Conservation (phyloP, 2,888 invertebrate species). For the Ypsolopha scabrella region DNA sequence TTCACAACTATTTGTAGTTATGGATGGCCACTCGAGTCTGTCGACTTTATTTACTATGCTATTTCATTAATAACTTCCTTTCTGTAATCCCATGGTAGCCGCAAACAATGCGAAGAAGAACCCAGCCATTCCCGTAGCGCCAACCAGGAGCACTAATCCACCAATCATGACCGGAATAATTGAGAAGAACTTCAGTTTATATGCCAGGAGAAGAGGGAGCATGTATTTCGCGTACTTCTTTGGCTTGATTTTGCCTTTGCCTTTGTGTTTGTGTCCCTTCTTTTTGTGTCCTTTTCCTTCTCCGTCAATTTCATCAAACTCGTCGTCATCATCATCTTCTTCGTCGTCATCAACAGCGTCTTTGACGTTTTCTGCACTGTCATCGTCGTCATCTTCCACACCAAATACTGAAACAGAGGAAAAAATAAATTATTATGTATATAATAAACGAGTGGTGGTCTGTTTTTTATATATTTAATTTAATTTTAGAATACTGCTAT, state of each 20-base stretch:
- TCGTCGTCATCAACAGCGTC: constrained; percentile 18
- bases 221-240: constrained; percentile 77
- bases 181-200: constrained; percentile 86
- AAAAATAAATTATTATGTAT: not conserved
- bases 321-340: constrained; percentile 25
- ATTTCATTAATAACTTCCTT: constrained; percentile 41
- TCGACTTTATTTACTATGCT: constrained; percentile 27
- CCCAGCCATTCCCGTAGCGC: constrained; percentile 84
- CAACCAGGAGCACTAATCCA: constrained; percentile 77
- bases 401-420: constrained; percentile 2
- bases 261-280: constrained; percentile 10
- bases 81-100: constrained; percentile 82
- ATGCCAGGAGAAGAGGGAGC: constrained; percentile 82
- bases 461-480: too few species aligned
- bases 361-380: constrained; percentile 21
- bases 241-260: constrained; percentile 25
- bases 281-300: constrained; percentile 8
- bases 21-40: constrained; percentile 46
- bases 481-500: too few species aligned
- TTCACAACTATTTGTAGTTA: constrained; percentile 13
- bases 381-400: constrained; percentile 16
- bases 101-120: constrained; percentile 91
- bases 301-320: constrained; percentile 12
- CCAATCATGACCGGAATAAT: constrained; percentile 82
- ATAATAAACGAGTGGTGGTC: too few species aligned